Base-by-base conservation (phyloP, 2,888 invertebrate genomes). In the Leuctra nigra region DNA sequence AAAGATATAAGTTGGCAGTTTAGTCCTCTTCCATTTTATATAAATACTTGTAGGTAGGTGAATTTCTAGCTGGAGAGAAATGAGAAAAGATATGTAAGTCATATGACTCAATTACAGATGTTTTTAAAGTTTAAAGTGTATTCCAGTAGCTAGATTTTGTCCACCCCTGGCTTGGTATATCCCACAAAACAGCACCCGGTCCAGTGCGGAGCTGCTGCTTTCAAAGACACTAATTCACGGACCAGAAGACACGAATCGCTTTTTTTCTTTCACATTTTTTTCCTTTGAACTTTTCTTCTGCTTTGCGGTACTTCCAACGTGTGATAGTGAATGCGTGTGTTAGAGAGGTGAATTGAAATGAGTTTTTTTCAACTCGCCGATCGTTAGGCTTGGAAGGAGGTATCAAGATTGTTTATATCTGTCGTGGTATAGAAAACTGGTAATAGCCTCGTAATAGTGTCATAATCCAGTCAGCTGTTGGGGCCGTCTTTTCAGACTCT, bases 221-320 rank as follows among this genome's bases (percentile, higher is more conserved):
- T 55, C 25, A 58, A 58, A 55, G 53, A 52, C 56, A 48, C 48
- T 59, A 54, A 59, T 56, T 59, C 59, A 59, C 59, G 59, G 47
- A 44, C 59, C 48, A 56, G 46, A 59, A 54, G 59, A 54, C 56
- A 35, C 41, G 48, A 24, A 44, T 23, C 52, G 46, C 18, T 7
- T 11, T 50, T 50, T 50, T 50, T 35, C 33, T n/a, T 44, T 2
- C 18, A 2, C 3, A n/a, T 44, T 50, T 50, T 50, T 47, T 24
- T 50, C 13, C 16, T 29, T 16, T 24, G 48, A 29, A 48, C 48
- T 29, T 29, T 48, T 33, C 18, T n/a, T 29, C 16, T 41, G 18
- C 50, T 16, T 35, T 50, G 50, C 50, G 50, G 50, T 23, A 4
- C 23, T 7, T 29, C 11, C 29, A n/a, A 11, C 6, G 29, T 7